Percentiles rank a stretch among this genome's conserved stretches.
These are phyloP conservation scores for Drosophila rhopaloa DNA, from an alignment of 1,140 invertebrate genomes.

Conservation along the genomic window DNA sequence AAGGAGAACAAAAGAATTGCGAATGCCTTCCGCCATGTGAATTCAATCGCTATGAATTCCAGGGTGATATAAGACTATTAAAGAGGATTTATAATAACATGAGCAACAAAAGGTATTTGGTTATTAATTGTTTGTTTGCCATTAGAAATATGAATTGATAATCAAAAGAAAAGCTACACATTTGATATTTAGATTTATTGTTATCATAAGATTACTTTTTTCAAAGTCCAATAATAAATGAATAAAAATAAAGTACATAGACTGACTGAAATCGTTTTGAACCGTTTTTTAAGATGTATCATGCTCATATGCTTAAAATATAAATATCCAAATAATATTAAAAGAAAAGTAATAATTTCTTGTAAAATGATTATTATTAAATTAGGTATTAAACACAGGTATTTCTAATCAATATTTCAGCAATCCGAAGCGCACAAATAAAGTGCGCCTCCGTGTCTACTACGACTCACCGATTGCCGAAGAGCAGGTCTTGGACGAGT, in stretches of 20 bases:
- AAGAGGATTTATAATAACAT: slow-evolving; percentile 1
- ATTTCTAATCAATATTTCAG: not conserved
- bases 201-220: too few relatives aligned
- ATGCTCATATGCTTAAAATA: too few relatives aligned
- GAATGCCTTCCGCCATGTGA: slow-evolving; percentile 68
- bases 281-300: not conserved
- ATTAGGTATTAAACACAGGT: too few relatives aligned
- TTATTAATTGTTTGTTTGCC: not conserved
- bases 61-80: slow-evolving; percentile 39
- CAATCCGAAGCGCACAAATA: slow-evolving; percentile 25
- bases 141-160: not conserved
- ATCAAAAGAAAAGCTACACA: not conserved
- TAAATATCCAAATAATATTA: too few relatives aligned
- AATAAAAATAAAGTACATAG: too few relatives aligned
- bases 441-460: slow-evolving; percentile 85
- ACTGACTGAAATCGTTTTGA: not conserved
- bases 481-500: slow-evolving; percentile 86
- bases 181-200: not conserved
- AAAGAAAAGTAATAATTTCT: too few relatives aligned
- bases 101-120: slow-evolving; percentile 28
- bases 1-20: slow-evolving; percentile 37
- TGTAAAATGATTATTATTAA: too few relatives aligned
- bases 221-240: too few relatives aligned
- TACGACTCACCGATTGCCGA: slow-evolving; percentile 86
- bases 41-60: slow-evolving; percentile 55